phyloP scores from a whole-genome alignment of 2,113 vertebrate species.

The Melanotaenia duboulayi region DNA sequence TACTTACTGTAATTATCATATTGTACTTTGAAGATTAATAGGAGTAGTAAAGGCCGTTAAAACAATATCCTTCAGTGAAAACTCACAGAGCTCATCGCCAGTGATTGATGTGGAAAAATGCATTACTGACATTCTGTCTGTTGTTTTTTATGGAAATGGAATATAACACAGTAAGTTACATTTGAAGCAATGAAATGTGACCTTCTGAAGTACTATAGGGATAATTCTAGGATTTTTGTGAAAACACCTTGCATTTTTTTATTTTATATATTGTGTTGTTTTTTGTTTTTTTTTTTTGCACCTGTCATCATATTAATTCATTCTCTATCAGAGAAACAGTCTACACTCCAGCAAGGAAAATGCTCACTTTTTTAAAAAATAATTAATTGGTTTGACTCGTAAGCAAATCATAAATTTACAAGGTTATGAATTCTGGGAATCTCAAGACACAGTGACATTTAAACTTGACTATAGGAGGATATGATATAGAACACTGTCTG shows the following conservation, averaged over 20 bases:
- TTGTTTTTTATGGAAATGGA: background rate
- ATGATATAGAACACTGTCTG: background rate
- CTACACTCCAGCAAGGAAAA: too few relatives aligned
- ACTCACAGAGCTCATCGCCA: background rate
- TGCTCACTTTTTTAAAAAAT: too few relatives aligned
- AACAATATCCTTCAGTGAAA: background rate
- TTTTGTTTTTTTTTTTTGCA: background rate
- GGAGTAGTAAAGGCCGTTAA: background rate
- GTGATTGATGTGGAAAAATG: background rate
- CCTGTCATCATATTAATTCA: too few relatives aligned
- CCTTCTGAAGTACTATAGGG: background rate
- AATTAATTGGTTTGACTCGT: too few relatives aligned
- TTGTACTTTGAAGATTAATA: background rate
- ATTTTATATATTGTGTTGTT: background rate
- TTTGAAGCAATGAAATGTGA: constrained; percentile 1
- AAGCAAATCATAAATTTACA: too few relatives aligned
- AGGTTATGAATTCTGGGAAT: too few relatives aligned
- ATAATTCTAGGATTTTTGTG: background rate
- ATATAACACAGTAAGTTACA: background rate
- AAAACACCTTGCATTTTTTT: background rate
- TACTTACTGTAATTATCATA: background rate
- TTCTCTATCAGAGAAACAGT: too few relatives aligned
- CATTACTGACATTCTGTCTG: too few relatives aligned
- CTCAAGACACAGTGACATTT: background rate
- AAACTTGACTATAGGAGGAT: too few relatives aligned